Evolutionary conservation across 2,113 vertebrate genomes (phyloP).

Genomic region (Pseudonaja textilis): DNA sequence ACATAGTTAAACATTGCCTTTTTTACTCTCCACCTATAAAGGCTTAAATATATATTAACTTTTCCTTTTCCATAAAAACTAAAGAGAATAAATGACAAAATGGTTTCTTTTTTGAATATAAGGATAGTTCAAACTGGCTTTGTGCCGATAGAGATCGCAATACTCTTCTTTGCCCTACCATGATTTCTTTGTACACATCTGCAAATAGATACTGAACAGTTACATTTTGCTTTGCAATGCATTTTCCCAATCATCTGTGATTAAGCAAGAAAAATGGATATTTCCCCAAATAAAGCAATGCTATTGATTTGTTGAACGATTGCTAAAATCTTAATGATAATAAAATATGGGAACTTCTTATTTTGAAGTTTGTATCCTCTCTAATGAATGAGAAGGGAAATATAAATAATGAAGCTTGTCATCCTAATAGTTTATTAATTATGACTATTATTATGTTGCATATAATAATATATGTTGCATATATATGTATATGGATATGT

Average conservation of each 20-base stretch:
- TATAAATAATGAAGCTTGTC: neutral
- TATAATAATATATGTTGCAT: too few species aligned
- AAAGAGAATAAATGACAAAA: neutral
- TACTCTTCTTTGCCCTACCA: neutral
- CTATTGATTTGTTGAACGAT: neutral
- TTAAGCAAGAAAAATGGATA: neutral
- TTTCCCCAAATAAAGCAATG: neutral
- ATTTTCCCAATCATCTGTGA: neutral
- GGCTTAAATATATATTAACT: neutral
- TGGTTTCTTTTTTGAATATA: neutral
- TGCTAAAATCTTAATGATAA: neutral
- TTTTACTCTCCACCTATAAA: neutral
- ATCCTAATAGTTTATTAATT: neutral
- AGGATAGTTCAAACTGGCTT: neutral
- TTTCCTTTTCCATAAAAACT: neutral
- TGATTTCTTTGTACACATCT: neutral
- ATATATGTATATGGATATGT: too few species aligned
- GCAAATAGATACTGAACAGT: neutral
- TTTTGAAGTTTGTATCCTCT: neutral
- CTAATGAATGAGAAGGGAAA: neutral
- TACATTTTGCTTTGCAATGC: neutral
- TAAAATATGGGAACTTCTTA: neutral
- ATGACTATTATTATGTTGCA: neutral
- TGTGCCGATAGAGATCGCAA: neutral
- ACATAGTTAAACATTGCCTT: neutral